Percentiles rank a stretch among this genome's conserved stretches.
Conservation (phyloP, 2,888 invertebrate species). For the Latheticus oryzae region DNA sequence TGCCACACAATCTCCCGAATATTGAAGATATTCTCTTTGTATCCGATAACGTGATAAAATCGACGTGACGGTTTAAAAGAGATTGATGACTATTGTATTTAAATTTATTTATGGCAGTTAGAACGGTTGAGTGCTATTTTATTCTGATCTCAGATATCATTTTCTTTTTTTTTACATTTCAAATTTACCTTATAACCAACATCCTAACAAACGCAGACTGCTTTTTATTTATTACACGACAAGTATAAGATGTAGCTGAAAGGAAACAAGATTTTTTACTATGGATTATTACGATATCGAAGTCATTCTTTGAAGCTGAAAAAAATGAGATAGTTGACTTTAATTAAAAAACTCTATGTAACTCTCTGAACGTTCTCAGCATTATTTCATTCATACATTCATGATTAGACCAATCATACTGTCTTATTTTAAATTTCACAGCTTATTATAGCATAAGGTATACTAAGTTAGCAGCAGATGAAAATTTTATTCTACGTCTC, state of each 20-base stretch:
- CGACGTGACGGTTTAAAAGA: conserved; percentile 36
- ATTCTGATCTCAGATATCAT: conserved; percentile 31
- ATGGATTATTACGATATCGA: conserved; percentile 3
- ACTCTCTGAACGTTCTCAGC: conserved; percentile 6
- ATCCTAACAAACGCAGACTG: conserved; percentile 13
- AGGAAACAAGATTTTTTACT: conserved; percentile 21
- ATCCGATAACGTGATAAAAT: conserved; percentile 41
- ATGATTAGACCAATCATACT: conserved; percentile 1
- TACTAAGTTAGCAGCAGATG: conserved; percentile 11
- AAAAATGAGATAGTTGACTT: conserved; percentile 1
- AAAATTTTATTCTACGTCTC: background rate
- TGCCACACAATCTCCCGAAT: conserved; percentile 35
- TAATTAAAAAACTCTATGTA: conserved; percentile 11
- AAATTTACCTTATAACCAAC: conserved; percentile 21
- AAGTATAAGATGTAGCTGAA: conserved; percentile 1
- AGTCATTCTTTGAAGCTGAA: background rate
- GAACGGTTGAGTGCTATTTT: conserved; percentile 28
- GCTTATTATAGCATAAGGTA: conserved; percentile 10
- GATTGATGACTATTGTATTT: conserved; percentile 41
- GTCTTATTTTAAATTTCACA: conserved; percentile 28
- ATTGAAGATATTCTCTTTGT: conserved; percentile 35
- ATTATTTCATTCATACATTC: conserved; percentile 9
- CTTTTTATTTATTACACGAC: conserved; percentile 24
- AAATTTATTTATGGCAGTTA: conserved; percentile 41
- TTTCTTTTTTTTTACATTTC: conserved; percentile 32